Evolutionary conservation across 2,113 vertebrate genomes (phyloP).

Genomic region (Pipa parva): DNA sequence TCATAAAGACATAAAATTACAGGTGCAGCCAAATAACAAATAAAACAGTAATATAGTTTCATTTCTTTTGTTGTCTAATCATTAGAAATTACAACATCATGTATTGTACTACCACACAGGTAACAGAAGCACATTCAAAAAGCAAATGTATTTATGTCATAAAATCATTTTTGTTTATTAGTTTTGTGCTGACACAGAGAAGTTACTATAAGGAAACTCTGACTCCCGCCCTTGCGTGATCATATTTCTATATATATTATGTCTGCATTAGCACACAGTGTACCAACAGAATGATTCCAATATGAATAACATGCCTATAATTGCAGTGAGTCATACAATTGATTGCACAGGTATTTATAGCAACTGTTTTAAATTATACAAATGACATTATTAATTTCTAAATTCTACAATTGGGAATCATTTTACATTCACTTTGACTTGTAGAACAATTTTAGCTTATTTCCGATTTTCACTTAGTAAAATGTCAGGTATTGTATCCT

Average conservation of each 20-base stretch:
- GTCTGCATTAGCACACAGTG: constrained; percentile 9
- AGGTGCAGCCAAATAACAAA: no score
- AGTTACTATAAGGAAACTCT: no score
- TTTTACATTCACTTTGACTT: constrained; percentile 31
- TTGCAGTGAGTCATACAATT: constrained; percentile 33
- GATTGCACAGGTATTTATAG: constrained; percentile 30
- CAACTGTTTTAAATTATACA: constrained; percentile 41
- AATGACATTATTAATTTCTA: constrained; percentile 36
- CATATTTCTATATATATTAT: neutral
- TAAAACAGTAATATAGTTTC: no score
- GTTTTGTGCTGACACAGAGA: no score
- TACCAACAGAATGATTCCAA: constrained; percentile 22
- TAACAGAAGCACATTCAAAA: no score
- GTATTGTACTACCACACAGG: no score
- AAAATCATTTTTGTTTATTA: no score
- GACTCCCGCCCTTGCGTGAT: no score
- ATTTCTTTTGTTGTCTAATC: no score
- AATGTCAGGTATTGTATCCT: constrained; percentile 23
- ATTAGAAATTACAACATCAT: no score
- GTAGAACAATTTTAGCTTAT: constrained; percentile 23
- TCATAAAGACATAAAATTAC: no score
- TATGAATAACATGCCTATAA: constrained; percentile 24
- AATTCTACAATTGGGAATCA: constrained; percentile 30
- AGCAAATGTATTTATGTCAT: no score
- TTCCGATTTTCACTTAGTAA: constrained; percentile 34